Evolutionary conservation across 2,888 invertebrate genomes (phyloP), one percentile per base, ranked within the genome.

Genomic region (Troides aeacus): DNA sequence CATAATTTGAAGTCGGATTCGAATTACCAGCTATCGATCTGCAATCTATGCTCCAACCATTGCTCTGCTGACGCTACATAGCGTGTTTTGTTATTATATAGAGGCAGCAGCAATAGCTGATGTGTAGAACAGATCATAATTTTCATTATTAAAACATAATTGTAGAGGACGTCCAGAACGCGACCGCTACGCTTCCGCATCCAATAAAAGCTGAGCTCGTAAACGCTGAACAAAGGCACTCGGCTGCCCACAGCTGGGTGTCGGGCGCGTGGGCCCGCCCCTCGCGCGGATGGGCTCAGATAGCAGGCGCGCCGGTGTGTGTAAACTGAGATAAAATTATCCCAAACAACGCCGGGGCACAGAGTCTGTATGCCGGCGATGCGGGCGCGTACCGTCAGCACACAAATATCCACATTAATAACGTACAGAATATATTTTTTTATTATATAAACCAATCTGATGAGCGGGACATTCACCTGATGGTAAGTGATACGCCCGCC

Each of bases 291-390:
- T 61, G 30, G 30, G 53, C 64, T 56, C 68, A 66, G 69, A 69
- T 71, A 71, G 50, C 59, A 60, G 66, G 57, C 24, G 66, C 72
- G 68, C 69, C 74, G 74, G 73, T 69, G 77, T 76, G 76, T 76
- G 74, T 71, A 75, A 72, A 73, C 72, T 71, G 66, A 76, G 78
- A 79, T 78, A 78, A 77, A 78, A 75, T 62, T 75, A 74, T 72
- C 76, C 78, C 78, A 74, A 75, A 78, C 78, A 76, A 73, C 74
- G 74, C 59, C 74, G 72, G 66, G 69, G 70, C 39, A 57, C 72
- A 60, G 66, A 60, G 75, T 71, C 75, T 74, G 74, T 74, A 75
- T 75, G 71, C 72, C 71, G 63, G 66, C 69, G 71, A 77, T 79
- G 76, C 79, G 79, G 79, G 79, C 63, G 62, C 23, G 69, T 74